Evolutionary conservation across 2,797 vertebrate genomes (phyloP), one percentile per base, ranked within the genome.

Genomic region (Hyperoplus immaculatus): DNA sequence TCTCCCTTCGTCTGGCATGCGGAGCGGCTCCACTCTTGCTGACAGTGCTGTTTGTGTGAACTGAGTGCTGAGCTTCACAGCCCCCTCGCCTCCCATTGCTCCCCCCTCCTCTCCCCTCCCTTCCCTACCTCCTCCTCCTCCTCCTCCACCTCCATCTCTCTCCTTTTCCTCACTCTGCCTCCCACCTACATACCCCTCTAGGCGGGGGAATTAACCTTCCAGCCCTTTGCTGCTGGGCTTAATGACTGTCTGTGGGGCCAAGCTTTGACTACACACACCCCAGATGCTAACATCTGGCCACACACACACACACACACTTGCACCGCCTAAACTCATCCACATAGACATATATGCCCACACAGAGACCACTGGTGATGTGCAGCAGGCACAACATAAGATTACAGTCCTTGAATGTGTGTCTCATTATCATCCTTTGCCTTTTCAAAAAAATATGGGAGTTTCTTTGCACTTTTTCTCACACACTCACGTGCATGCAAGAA

Each of bases 281-380:
- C 91, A 94, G 93, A 90, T 94, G 90, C 90, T 91, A 93, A 94
- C 93, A 95, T 92, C 93, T 94, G 91, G 88, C 82, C 87, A 85
- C 90, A 93, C 89, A 92, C 81, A 84, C 75, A 18, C 64, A 64
- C 43, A 39, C 69, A 13, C 21, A 8, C 8, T 15, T 41, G 13
- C 14, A 69, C 65, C 1, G 10, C 68, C 76, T 60, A 39, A 41
- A 46, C 61, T 62, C 65, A 77, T 14, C 56, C 62, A 72, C 70
- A 64, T 4, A 84, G 18, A 46, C 21, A 36, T 38, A 64, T 13
- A 67, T 39, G 60, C 70, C 16, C 54, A 66, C 72, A 57, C 63
- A 79, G 66, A 82, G 13, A 63, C 16, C 41, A 54, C 58, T 45
- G 46, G 21, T 69, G 56, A 60, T 43, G 14, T 55, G 53, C 69